Conservation (phyloP, 1,140 invertebrate genomes). For the Adelges cooleyi region DNA sequence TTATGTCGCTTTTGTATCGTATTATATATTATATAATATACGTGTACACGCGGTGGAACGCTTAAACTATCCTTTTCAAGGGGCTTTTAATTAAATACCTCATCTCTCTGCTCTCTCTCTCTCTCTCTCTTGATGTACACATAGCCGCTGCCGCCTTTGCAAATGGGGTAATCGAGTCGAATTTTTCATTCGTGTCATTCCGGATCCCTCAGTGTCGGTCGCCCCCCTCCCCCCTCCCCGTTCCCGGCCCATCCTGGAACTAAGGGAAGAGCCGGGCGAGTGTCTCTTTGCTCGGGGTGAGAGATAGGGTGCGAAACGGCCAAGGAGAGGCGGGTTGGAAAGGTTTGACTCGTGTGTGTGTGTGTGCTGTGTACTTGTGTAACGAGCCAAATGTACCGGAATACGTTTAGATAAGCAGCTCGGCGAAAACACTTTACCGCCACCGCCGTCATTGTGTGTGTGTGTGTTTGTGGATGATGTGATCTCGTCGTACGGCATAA, state of each 20-base stretch:
- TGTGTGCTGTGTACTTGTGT: neutral
- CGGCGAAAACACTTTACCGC: neutral
- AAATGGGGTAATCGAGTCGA: constrained; percentile 26
- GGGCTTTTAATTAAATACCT: constrained; percentile 22
- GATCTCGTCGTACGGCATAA: too few relatives aligned
- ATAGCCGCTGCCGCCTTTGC: neutral
- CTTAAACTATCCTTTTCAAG: neutral
- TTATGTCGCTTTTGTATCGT: constrained; percentile 6
- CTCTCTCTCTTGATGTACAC: neutral
- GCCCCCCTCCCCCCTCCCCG: too few relatives aligned
- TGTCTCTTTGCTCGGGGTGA: too few relatives aligned
- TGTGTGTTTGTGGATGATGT: neutral
- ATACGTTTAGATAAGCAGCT: constrained; percentile 24
- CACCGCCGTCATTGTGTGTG: neutral
- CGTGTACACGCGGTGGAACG: neutral
- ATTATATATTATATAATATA: neutral
- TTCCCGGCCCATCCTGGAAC: too few relatives aligned
- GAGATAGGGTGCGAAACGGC: neutral
- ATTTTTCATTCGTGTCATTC: constrained; percentile 22
- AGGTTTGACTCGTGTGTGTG: neutral
- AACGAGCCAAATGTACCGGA: constrained; percentile 25
- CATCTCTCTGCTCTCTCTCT: neutral
- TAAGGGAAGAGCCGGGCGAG: too few relatives aligned
- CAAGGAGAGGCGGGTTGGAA: neutral
- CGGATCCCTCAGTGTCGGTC: too few relatives aligned